These are phyloP conservation scores for Kryptolebias marmoratus DNA, from an alignment of 2,113 vertebrate species.

Conservation along the genomic window DNA sequence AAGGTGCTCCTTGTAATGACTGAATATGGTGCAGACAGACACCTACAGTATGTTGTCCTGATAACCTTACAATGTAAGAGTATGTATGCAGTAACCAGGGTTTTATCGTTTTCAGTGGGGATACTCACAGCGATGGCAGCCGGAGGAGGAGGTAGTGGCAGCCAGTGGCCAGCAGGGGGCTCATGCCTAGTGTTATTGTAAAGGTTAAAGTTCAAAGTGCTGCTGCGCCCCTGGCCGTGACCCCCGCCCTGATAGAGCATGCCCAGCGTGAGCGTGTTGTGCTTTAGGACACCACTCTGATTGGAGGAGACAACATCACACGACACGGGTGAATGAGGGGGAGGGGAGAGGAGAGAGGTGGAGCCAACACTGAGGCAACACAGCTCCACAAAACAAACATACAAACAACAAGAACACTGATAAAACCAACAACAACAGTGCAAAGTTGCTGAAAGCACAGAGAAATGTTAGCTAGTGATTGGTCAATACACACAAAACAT, in stretches of 20 bases:
- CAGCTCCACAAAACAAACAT: slow-evolving; percentile 82
- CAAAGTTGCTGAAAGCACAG: slow-evolving; percentile 86
- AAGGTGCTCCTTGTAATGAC: too few species aligned
- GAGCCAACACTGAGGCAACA: slow-evolving; percentile 76
- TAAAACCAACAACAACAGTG: slow-evolving; percentile 79
- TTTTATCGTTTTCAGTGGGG: slow-evolving; percentile 44
- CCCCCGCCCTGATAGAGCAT: slow-evolving; percentile 97
- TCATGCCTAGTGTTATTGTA: slow-evolving; percentile 99
- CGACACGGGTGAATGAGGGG: slow-evolving; percentile 89
- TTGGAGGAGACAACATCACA: slow-evolving; percentile 97
- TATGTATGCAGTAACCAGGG: slow-evolving; percentile 41
- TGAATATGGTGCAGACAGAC: too few species aligned
- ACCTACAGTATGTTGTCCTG: too few species aligned
- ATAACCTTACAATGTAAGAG: not conserved
- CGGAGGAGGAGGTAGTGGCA: slow-evolving; percentile 83
- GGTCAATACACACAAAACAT: slow-evolving; percentile 66
- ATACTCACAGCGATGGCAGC: slow-evolving; percentile 82
- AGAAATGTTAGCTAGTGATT: slow-evolving; percentile 74
- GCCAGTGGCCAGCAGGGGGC: slow-evolving; percentile 94
- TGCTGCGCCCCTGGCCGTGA: slow-evolving; percentile 93
- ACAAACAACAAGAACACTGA: slow-evolving; percentile 50
- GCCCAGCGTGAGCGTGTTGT: slow-evolving; percentile 99
- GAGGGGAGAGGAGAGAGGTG: slow-evolving; percentile 25
- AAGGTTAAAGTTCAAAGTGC: slow-evolving; percentile 99
- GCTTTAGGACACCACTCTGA: slow-evolving; percentile 99